phyloP scores from a whole-genome alignment of 2,113 vertebrate genomes.

The Tetrao urogallus region DNA sequence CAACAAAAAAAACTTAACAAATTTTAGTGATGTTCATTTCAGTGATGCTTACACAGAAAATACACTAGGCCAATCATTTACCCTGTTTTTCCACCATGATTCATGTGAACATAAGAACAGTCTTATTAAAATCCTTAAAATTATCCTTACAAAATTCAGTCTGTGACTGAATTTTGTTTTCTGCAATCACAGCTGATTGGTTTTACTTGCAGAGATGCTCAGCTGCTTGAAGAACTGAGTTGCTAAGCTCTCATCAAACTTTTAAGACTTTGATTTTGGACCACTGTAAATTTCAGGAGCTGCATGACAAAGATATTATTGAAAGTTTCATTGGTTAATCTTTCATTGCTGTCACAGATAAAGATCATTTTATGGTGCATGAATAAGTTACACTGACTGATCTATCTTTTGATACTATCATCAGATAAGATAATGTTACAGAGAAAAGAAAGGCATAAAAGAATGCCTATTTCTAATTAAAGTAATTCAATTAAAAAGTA shows the following conservation, averaged over 20 bases:
- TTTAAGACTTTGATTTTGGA: background rate
- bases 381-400: background rate
- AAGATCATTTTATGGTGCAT: background rate
- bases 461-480: background rate
- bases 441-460: conserved; percentile 10
- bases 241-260: background rate
- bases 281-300: background rate
- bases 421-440: background rate
- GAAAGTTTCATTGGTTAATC: background rate
- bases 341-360: background rate
- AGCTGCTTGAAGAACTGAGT: background rate
- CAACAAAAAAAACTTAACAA: background rate
- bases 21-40: background rate
- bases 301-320: background rate
- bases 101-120: background rate
- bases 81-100: background rate
- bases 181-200: background rate
- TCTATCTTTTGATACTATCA: background rate
- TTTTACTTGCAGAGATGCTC: background rate
- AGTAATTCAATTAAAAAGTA: background rate
- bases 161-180: background rate
- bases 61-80: background rate
- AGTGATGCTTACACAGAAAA: background rate
- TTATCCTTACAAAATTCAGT: too few species aligned
- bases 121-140: too few species aligned